Evolutionary conservation across 2,888 invertebrate genomes (phyloP), one percentile per base, ranked within the genome.

Genomic region (Luperina testacea): DNA sequence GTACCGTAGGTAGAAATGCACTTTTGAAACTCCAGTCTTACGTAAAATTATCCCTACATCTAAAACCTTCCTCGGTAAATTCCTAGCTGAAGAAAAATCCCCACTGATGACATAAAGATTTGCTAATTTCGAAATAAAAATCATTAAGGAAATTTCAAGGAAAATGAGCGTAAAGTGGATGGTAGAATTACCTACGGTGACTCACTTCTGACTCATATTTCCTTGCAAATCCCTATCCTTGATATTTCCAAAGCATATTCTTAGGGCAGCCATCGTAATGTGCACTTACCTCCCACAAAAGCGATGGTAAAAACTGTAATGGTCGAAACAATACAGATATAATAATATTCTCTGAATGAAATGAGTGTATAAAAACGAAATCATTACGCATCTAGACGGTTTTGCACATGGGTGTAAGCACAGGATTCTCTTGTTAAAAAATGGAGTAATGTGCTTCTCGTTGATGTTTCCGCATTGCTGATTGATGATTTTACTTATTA

Each of bases 181-280:
- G 51, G 75, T 76, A 82, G 73, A 82, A 85, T 81, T 57, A 72
- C 87, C 53, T 72, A 48, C 68, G 27, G 38, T 85, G 85, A 87
- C 59, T 81, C 82, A 82, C 0, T 11, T 48, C 65, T 90, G 90
- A 87, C 13, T 87, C 90, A 89, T 61, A 65, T 79, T 85, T 82
- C 75, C 82, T 82, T 79, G 68, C 65, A 78, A 73, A 79, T 88
- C 80, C 79, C 75, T 78, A 72, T 68, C 87, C 83, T 89, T 90
- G 87, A 79, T 83, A 87, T 89, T 88, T 85, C 57, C 69, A 71
- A 81, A 59, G 51, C 63, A 70, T 80, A 75, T 78, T 81, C 84
- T 88, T 89, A 86, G 88, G 89, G 68, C 88, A 65, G 27, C 80
- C 80, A 78, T 75, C 59, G 75, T 82, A 82, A 76, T 79, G 42